Percentiles rank a stretch among this genome's conserved stretches.
These are phyloP conservation scores for Nomada fabriciana DNA, from an alignment of 2,888 invertebrate species.

Conservation along the genomic window DNA sequence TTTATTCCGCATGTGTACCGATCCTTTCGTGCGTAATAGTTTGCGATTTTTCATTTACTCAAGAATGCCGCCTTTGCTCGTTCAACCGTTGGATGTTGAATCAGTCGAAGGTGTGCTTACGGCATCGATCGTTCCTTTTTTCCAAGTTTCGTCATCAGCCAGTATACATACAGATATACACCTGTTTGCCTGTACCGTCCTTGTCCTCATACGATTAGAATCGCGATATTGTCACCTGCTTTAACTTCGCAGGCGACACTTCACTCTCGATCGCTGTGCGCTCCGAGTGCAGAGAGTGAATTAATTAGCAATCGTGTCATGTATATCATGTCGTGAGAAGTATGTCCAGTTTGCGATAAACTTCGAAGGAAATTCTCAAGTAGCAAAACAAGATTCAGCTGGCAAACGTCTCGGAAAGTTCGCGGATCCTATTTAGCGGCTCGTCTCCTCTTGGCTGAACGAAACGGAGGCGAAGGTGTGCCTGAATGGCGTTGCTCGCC, in stretches of 20 bases:
- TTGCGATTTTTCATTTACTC: background rate
- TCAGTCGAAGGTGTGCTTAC: background rate
- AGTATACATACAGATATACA: background rate
- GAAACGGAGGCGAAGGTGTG: background rate
- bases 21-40: background rate
- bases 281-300: no score
- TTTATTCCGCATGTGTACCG: background rate
- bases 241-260: slow-evolving; percentile 7
- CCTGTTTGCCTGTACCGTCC: slow-evolving; percentile 33
- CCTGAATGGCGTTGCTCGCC: background rate
- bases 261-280: slow-evolving; percentile 11
- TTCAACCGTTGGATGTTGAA: background rate
- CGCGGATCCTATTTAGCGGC: slow-evolving; percentile 4
- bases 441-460: background rate
- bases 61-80: background rate
- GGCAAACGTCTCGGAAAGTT: background rate
- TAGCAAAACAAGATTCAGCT: background rate
- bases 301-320: no score
- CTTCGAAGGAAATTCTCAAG: background rate
- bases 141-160: slow-evolving; percentile 11
- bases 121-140: slow-evolving; percentile 9
- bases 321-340: no score
- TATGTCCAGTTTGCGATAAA: no score
- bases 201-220: slow-evolving; percentile 34
- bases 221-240: slow-evolving; percentile 29